phyloP scores from a whole-genome alignment of 1,140 invertebrate genomes.

The Dryas iulia region DNA sequence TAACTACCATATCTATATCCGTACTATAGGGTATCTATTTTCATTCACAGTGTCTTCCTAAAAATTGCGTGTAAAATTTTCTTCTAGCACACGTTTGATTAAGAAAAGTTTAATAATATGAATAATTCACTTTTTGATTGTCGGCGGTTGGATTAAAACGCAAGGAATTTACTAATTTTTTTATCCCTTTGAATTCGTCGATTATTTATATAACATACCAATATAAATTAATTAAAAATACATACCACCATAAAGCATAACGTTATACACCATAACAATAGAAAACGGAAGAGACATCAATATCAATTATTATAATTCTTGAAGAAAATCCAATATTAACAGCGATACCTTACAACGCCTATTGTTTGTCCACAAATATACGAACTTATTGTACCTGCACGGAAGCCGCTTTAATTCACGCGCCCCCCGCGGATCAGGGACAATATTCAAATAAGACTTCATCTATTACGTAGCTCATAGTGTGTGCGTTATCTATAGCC shows the following conservation, averaged over 20 bases:
- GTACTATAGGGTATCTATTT: no score
- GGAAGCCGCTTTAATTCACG: slow-evolving; percentile 73
- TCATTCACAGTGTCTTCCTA: no score
- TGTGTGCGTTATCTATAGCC: slow-evolving; percentile 70
- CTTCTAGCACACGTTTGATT: no score
- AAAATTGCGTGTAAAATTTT: no score
- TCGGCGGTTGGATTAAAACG: no score
- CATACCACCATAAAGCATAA: background rate
- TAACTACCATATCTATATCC: no score
- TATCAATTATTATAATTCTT: slow-evolving; percentile 10
- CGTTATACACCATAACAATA: background rate
- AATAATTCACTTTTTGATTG: no score
- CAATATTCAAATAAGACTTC: slow-evolving; percentile 79
- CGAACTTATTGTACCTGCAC: slow-evolving; percentile 48
- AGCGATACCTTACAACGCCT: slow-evolving; percentile 27
- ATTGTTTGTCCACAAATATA: slow-evolving; percentile 31
- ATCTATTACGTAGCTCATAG: slow-evolving; percentile 71
- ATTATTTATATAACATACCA: no score
- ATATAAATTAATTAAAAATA: no score
- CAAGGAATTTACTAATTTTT: no score
- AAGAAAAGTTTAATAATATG: no score
- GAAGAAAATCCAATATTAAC: slow-evolving; percentile 13
- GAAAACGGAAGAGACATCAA: background rate
- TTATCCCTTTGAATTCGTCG: no score
- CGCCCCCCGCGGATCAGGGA: slow-evolving; percentile 68